Percentiles rank a stretch among this genome's conserved stretches.
Conservation (phyloP, 1,140 invertebrate genomes). For the Eurosta solidaginis region DNA sequence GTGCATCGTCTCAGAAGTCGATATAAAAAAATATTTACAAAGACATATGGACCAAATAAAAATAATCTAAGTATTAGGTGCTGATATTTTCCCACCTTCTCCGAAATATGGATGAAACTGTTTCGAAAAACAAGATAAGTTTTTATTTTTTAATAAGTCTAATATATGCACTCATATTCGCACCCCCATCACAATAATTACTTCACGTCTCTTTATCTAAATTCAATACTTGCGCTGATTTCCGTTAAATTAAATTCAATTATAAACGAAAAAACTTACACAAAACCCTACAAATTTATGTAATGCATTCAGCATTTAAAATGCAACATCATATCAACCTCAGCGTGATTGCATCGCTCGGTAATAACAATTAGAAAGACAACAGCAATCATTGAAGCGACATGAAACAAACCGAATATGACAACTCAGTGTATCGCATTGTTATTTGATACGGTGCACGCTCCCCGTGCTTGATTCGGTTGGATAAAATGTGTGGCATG, state of each 20-base stretch:
- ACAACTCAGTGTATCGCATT: background rate
- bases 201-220: too few species aligned
- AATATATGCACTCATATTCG: too few species aligned
- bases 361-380: background rate
- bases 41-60: too few species aligned
- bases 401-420: background rate
- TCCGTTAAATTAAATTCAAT: background rate
- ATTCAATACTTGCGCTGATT: background rate
- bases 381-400: background rate
- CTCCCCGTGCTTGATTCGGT: background rate
- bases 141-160: too few species aligned
- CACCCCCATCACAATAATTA: too few species aligned
- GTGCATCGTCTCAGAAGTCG: too few species aligned
- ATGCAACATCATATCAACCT: background rate
- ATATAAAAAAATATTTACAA: too few species aligned
- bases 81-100: too few species aligned
- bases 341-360: background rate
- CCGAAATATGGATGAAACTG: too few species aligned
- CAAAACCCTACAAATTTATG: background rate
- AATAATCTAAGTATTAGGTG: too few species aligned
- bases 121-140: too few species aligned
- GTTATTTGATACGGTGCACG: constrained; percentile 17
- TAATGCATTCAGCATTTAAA: background rate
- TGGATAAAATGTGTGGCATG: constrained; percentile 1
- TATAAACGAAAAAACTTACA: background rate